Percentiles rank a stretch among this genome's conserved stretches.
These are phyloP conservation scores for Bicyclus anynana DNA, from an alignment of 1,140 invertebrate species.

Conservation along the genomic window DNA sequence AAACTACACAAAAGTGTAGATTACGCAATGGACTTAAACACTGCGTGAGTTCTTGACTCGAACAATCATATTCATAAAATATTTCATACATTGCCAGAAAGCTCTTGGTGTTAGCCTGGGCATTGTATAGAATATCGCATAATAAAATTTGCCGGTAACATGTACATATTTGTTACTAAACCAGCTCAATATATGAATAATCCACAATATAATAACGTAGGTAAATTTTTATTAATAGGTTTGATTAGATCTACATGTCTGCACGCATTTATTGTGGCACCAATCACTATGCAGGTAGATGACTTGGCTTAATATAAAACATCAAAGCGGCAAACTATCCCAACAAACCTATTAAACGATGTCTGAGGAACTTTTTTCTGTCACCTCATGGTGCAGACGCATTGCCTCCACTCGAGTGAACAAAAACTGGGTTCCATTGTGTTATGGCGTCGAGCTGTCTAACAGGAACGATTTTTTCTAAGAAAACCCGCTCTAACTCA, in stretches of 20 bases:
- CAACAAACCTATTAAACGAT: conserved; percentile 52
- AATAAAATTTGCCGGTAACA: too few relatives aligned
- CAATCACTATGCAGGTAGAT: conserved; percentile 15
- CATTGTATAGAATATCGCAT: too few relatives aligned
- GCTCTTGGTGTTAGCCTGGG: too few relatives aligned
- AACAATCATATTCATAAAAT: too few relatives aligned
- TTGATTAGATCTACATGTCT: background rate
- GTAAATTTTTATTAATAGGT: background rate
- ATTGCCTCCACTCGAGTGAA: conserved; percentile 37
- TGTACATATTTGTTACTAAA: too few relatives aligned
- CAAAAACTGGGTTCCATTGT: conserved; percentile 67
- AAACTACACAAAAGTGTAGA: too few relatives aligned
- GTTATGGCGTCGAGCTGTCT: conserved; percentile 69
- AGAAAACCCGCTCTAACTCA: conserved; percentile 38
- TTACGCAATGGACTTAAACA: too few relatives aligned
- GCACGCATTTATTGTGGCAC: conserved; percentile 7
- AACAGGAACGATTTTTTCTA: conserved; percentile 53
- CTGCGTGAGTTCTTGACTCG: too few relatives aligned
- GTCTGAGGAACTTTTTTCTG: conserved; percentile 60
- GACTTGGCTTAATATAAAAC: conserved; percentile 49
- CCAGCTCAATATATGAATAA: too few relatives aligned
- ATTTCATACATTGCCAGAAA: too few relatives aligned
- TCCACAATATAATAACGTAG: too few relatives aligned
- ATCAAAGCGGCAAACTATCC: conserved; percentile 52
- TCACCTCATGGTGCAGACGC: conserved; percentile 44